Conservation (phyloP, 1,140 invertebrate species). For the Lepidurus packardi region DNA sequence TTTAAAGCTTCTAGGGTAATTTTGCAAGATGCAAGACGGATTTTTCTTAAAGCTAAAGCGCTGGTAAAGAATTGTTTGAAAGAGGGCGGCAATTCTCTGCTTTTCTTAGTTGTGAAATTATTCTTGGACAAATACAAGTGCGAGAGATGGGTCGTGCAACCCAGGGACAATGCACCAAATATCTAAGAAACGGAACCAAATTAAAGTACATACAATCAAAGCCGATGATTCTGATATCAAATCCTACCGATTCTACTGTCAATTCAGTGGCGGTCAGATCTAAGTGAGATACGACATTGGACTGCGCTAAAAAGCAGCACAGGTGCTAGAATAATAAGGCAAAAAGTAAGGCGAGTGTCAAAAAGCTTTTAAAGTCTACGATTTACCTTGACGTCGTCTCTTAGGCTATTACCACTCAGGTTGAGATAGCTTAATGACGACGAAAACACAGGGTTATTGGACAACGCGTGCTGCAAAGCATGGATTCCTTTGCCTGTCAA, state of each 20-base stretch:
- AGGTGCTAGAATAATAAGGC: constrained; percentile 66
- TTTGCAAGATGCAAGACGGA: constrained; percentile 84
- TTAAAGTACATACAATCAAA: not conserved
- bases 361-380: constrained; percentile 29
- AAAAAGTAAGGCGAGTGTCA: not conserved
- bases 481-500: constrained; percentile 73
- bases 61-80: constrained; percentile 95
- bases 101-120: constrained; percentile 78
- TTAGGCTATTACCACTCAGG: constrained; percentile 72
- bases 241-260: constrained; percentile 81
- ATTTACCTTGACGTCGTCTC: constrained; percentile 89
- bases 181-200: constrained; percentile 54
- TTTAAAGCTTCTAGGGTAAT: constrained; percentile 87
- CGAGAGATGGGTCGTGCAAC: constrained; percentile 80
- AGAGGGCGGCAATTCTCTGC: constrained; percentile 79
- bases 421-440: constrained; percentile 72
- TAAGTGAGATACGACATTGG: constrained; percentile 82
- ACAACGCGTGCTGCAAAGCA: constrained; percentile 73
- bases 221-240: not conserved
- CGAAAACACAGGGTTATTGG: constrained; percentile 71
- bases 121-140: constrained; percentile 79
- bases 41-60: constrained; percentile 73
- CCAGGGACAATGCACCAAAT: constrained; percentile 81
- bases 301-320: constrained; percentile 87
- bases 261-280: constrained; percentile 88